Evolutionary conservation across 2,888 invertebrate genomes (phyloP).

Genomic region (Blastobasis lacticolella): DNA sequence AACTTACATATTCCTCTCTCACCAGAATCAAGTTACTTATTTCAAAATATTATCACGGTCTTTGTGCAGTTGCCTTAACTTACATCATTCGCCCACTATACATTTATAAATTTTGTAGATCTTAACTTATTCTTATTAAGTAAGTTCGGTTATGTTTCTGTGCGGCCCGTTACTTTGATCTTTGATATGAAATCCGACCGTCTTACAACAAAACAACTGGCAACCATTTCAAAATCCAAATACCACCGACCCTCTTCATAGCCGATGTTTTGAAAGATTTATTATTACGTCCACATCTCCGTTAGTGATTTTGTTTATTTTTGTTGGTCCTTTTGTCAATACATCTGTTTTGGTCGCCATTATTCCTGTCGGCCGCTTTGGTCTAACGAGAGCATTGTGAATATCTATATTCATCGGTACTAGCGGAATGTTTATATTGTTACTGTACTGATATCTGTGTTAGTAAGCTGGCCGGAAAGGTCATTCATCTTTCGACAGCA

Average conservation of each 20-base stretch:
- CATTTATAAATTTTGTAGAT: no score
- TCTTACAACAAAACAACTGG: conserved; percentile 1
- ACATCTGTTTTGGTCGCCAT: conserved; percentile 41
- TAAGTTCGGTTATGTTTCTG: neutral
- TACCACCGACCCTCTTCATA: conserved; percentile 13
- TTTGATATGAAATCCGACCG: neutral
- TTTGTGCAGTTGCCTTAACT: no score
- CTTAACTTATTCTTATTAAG: no score
- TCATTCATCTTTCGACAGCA: conserved; percentile 28
- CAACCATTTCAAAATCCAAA: neutral
- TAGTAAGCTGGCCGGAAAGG: conserved; percentile 13
- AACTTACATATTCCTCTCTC: no score
- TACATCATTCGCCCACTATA: no score
- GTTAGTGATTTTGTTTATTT: conserved; percentile 42
- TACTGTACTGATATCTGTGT: conserved; percentile 8
- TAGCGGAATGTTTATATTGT: neutral
- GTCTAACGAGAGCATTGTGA: conserved; percentile 23
- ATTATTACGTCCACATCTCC: conserved; percentile 31
- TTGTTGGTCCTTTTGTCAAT: conserved; percentile 43
- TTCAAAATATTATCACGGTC: no score
- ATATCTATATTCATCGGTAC: no score
- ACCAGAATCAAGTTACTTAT: no score
- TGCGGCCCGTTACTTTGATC: conserved; percentile 1
- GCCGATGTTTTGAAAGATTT: conserved; percentile 28
- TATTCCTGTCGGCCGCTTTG: conserved; percentile 22